Evolutionary conservation across 30 jellyfish, hydroid and myxozoan species (phyloP), one percentile per base, ranked within the genome.

Genomic region (Aurelia aurita): DNA sequence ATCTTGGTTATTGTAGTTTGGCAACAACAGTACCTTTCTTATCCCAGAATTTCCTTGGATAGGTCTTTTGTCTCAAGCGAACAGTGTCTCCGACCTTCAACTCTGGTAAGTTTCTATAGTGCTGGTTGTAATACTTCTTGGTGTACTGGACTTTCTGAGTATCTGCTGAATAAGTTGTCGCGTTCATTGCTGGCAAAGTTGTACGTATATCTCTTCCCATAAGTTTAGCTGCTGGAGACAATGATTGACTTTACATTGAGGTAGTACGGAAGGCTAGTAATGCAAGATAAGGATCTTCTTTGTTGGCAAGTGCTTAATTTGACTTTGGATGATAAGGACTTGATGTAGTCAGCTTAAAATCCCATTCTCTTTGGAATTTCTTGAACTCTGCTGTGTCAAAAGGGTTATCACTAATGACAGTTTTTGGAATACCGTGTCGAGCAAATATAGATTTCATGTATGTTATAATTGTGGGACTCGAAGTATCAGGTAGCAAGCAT

Each of bases 1-100:
- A n/a, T n/a, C n/a, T n/a, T n/a, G 57, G 51, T 66, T 66, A 44
- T 66, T 47, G 83, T 32, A 71, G 76, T 31, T 23, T 71, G 83
- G 83, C 83, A 71, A 71, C 83, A 71, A 71, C 83, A 65, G 69
- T 6, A 16, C 69, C 69, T 58, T 58, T 58, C 19, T 7, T 58
- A 15, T n/a, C n/a, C n/a, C n/a, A n/a, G n/a, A n/a, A n/a, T n/a
- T n/a, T n/a, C n/a, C n/a, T n/a, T n/a, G n/a, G n/a, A n/a, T n/a
- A n/a, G n/a, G n/a, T n/a, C n/a, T n/a, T n/a, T n/a, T n/a, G n/a
- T n/a, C n/a, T n/a, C n/a, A n/a, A n/a, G n/a, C n/a, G n/a, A n/a
- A n/a, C n/a, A n/a, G n/a, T n/a, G n/a, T n/a, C n/a, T n/a, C n/a
- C n/a, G n/a, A n/a, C n/a, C n/a, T n/a, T n/a, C n/a, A n/a, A n/a